These are phyloP conservation scores for Morinoia aosen DNA, from an alignment of 2,888 invertebrate species.

Conservation along the genomic window DNA sequence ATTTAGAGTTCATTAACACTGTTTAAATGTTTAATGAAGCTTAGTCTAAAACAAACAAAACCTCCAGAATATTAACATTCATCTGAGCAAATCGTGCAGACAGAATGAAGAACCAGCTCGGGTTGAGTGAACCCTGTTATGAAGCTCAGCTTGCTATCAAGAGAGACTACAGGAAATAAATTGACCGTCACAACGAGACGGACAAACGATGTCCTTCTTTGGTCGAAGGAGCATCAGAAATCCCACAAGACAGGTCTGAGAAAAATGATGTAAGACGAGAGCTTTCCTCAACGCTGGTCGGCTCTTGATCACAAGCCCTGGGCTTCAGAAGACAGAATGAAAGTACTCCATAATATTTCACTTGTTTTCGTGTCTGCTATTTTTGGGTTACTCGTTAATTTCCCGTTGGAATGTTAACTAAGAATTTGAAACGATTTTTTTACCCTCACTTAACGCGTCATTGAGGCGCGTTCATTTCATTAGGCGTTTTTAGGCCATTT, in stretches of 20 bases:
- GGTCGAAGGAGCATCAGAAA: slow-evolving; percentile 20
- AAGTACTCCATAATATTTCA: not conserved
- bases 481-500: no score
- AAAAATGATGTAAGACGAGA: not conserved
- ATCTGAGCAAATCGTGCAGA: not conserved
- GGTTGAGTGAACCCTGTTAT: not conserved
- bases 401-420: no score
- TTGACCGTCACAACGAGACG: slow-evolving; percentile 33
- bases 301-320: not conserved
- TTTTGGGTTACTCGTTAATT: no score
- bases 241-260: not conserved
- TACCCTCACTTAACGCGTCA: no score
- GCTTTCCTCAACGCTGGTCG: not conserved
- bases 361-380: no score
- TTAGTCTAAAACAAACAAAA: not conserved
- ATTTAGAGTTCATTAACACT: not conserved
- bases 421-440: no score
- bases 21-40: not conserved
- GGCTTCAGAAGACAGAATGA: not conserved
- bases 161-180: slow-evolving; percentile 16
- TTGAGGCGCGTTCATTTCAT: no score
- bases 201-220: slow-evolving; percentile 40
- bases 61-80: not conserved
- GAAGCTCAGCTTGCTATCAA: not conserved
- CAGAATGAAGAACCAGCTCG: not conserved